phyloP scores from a whole-genome alignment of 2,797 vertebrate genomes.

The Halcyon leucocephala region DNA sequence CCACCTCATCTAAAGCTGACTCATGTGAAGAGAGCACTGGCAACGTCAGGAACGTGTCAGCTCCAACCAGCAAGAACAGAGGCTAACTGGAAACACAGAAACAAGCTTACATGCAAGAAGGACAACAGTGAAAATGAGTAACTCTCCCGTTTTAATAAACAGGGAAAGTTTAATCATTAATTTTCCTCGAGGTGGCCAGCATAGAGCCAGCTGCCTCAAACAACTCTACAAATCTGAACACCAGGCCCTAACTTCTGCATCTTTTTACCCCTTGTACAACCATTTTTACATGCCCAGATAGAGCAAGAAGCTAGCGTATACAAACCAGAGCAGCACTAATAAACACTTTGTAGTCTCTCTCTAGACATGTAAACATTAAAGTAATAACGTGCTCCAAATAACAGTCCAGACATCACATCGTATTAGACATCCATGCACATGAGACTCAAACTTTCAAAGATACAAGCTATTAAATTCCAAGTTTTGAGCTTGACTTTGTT shows the following conservation, averaged over 20 bases:
- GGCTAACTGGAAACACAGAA: background rate
- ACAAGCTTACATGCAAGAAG: background rate
- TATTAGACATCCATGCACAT: no score
- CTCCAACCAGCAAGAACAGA: background rate
- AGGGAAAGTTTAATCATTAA: background rate
- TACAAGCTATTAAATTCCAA: background rate
- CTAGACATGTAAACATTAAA: background rate
- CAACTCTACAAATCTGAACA: background rate
- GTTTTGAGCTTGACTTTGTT: background rate
- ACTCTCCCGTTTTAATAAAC: background rate
- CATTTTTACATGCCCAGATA: fast-evolving
- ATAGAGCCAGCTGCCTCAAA: background rate
- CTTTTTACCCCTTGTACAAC: background rate
- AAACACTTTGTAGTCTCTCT: background rate
- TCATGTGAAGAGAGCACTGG: background rate
- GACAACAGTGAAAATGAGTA: background rate
- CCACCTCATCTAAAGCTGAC: background rate
- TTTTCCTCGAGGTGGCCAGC: background rate
- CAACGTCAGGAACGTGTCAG: fast-evolving
- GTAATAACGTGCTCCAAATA: background rate
- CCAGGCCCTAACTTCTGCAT: background rate
- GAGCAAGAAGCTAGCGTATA: background rate
- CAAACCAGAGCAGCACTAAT: background rate
- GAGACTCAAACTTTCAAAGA: background rate
- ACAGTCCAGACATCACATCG: background rate